phyloP scores from a whole-genome alignment of 2,888 invertebrate genomes.

The Meghimatium bilineatum region DNA sequence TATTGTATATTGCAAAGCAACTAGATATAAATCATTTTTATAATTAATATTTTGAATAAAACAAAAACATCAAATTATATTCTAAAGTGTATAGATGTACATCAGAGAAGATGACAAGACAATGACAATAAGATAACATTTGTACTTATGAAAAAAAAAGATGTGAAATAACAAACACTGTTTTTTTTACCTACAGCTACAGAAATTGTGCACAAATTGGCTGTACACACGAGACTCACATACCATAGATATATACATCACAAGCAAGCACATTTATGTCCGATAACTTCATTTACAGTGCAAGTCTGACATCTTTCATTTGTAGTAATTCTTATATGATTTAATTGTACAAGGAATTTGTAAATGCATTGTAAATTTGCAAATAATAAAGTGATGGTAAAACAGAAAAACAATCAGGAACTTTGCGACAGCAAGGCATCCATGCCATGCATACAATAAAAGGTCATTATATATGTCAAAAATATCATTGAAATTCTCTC shows the following conservation, averaged over 20 bases:
- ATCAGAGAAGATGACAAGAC: constrained; percentile 9
- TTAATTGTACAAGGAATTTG: constrained; percentile 9
- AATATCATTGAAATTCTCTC: background rate
- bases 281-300: too few relatives aligned
- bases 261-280: too few relatives aligned
- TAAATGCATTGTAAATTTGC: constrained; percentile 15
- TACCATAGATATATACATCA: background rate
- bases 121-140: too few relatives aligned
- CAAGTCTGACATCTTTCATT: constrained; percentile 20
- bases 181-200: background rate
- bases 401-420: background rate
- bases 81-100: constrained; percentile 25
- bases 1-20: constrained; percentile 51
- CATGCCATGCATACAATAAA: background rate
- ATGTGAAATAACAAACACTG: too few relatives aligned
- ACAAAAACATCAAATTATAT: constrained; percentile 25
- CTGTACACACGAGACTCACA: background rate
- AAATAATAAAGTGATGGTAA: background rate
- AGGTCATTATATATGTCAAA: background rate
- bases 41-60: constrained; percentile 36
- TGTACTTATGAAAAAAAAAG: background rate
- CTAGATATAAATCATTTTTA: constrained; percentile 48
- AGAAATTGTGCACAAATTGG: background rate
- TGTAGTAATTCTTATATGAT: background rate
- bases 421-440: background rate